Evolutionary conservation across 2,113 vertebrate species (phyloP).

Genomic region (Sinocyclocheilus maitianheensis): DNA sequence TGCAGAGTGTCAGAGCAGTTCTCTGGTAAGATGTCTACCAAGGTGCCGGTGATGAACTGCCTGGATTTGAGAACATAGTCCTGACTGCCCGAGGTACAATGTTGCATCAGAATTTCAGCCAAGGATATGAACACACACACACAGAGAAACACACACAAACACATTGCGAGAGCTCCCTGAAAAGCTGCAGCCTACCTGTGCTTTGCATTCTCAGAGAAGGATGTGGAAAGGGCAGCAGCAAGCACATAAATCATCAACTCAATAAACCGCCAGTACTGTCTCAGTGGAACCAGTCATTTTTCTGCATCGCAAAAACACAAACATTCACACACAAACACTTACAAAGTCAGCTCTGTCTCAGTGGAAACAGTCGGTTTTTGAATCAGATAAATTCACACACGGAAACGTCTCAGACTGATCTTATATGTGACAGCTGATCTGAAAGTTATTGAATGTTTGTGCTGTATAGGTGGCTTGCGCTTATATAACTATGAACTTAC

Average conservation of each 20-base stretch:
- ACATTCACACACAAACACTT: constrained; percentile 19
- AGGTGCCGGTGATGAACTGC: constrained; percentile 39
- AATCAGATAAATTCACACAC: neutral
- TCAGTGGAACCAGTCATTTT: constrained; percentile 36
- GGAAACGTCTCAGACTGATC: neutral
- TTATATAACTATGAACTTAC: neutral
- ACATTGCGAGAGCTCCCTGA: constrained; percentile 5
- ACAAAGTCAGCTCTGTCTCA: constrained; percentile 4
- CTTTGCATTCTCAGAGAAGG: constrained; percentile 44
- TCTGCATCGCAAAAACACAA: constrained; percentile 28
- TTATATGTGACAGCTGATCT: neutral
- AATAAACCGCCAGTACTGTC: constrained; percentile 36
- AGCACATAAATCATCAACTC: constrained; percentile 55
- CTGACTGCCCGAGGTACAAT: constrained; percentile 31
- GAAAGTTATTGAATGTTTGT: constrained; percentile 5
- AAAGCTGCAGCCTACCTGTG: constrained; percentile 34
- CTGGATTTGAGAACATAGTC: constrained; percentile 50
- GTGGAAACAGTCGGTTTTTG: neutral
- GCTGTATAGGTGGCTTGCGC: neutral
- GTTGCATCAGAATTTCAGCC: constrained; percentile 21
- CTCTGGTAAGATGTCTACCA: constrained; percentile 28
- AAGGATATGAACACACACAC: constrained; percentile 19
- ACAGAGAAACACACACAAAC: constrained; percentile 39
- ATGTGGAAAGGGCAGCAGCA: constrained; percentile 18
- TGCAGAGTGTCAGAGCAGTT: neutral